phyloP scores from a whole-genome alignment of 2,113 vertebrate species.

The Siniperca knerii region DNA sequence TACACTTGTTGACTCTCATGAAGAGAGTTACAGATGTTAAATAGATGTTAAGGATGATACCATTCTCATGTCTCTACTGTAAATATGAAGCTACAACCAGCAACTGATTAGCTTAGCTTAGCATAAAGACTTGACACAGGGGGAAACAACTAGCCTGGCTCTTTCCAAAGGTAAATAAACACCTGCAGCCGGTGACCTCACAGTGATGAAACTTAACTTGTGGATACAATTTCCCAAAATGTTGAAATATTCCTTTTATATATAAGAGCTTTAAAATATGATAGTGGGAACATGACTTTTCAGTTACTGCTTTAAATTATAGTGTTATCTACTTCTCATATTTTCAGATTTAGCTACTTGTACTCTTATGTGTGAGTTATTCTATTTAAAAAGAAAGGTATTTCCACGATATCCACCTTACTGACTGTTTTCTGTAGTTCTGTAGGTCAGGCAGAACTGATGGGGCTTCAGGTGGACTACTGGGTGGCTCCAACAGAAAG shows the following conservation, averaged over 20 bases:
- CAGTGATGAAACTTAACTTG: not conserved
- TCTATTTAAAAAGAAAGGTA: not conserved
- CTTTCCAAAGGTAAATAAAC: not conserved
- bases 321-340: not conserved
- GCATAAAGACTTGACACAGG: not conserved
- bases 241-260: not conserved
- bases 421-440: conserved; percentile 62
- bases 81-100: not conserved
- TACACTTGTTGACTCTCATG: too few species aligned
- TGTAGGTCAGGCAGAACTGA: conserved; percentile 87
- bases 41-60: too few species aligned
- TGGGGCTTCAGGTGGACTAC: conserved; percentile 99
- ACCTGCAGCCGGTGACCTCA: too few species aligned
- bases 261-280: not conserved
- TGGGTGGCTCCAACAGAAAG: conserved; percentile 92
- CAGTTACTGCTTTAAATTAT: not conserved
- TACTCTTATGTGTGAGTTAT: not conserved
- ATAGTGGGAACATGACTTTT: not conserved
- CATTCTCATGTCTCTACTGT: too few species aligned
- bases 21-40: too few species aligned
- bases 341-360: not conserved
- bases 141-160: not conserved
- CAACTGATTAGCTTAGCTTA: not conserved
- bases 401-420: not conserved
- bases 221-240: not conserved